Conservation (phyloP, 2,113 vertebrate genomes). For the Hystrix cristata region DNA sequence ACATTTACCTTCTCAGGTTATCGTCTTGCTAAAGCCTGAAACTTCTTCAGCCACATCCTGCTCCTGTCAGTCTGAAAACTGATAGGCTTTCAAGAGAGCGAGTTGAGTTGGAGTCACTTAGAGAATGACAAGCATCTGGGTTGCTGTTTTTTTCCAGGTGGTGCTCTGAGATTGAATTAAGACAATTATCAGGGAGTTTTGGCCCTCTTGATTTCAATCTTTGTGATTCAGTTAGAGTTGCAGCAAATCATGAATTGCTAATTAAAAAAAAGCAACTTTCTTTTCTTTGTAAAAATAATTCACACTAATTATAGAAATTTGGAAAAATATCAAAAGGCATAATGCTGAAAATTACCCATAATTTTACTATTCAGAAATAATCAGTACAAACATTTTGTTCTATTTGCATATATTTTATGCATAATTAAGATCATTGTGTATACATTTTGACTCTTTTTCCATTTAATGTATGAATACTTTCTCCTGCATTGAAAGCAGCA, state of each 20-base stretch:
- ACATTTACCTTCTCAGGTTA: constrained; percentile 76
- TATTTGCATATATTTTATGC: constrained; percentile 70
- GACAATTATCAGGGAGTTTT: constrained; percentile 50
- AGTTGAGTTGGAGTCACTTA: not conserved
- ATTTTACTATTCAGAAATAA: constrained; percentile 65
- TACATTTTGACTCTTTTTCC: constrained; percentile 52
- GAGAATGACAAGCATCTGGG: not conserved
- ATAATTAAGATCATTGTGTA: constrained; percentile 71
- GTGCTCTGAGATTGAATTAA: constrained; percentile 65
- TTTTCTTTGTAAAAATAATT: constrained; percentile 72
- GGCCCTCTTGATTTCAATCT: constrained; percentile 58
- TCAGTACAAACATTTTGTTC: constrained; percentile 64
- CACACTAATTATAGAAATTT: constrained; percentile 75
- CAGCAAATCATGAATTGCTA: constrained; percentile 64
- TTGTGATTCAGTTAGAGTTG: constrained; percentile 66
- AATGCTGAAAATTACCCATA: constrained; percentile 73
- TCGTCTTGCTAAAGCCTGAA: constrained; percentile 63
- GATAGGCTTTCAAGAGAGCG: not conserved
- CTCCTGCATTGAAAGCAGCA: not conserved
- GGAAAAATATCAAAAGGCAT: constrained; percentile 63
- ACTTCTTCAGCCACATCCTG: not conserved
- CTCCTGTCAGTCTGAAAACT: constrained; percentile 1
- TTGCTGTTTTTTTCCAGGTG: constrained; percentile 64
- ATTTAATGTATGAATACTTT: not conserved
- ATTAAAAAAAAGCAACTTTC: constrained; percentile 46